Evolutionary conservation across 2,797 vertebrate genomes (phyloP).

Genomic region (Eidolon dupreanum): DNA sequence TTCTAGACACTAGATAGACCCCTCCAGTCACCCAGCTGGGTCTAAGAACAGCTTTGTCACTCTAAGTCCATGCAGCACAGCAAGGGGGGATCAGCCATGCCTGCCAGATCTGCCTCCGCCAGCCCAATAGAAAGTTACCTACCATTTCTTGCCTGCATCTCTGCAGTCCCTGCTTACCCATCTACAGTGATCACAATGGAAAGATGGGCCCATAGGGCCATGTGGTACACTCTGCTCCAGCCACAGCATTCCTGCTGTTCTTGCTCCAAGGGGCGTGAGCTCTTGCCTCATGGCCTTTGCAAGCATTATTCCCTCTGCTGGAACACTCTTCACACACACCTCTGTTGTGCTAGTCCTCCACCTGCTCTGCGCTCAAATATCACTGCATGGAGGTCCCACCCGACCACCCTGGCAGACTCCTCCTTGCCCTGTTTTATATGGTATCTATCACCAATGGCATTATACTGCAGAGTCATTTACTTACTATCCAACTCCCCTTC

Average conservation of each 20-base stretch:
- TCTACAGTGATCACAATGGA: background rate
- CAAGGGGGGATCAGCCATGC: background rate
- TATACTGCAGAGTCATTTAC: background rate
- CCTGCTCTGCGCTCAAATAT: background rate
- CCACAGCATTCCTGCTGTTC: background rate
- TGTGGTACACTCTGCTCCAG: background rate
- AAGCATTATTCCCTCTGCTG: background rate
- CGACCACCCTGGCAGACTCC: background rate
- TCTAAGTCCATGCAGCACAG: background rate
- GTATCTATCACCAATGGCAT: background rate
- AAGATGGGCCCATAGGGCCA: background rate
- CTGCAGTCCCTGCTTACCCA: background rate
- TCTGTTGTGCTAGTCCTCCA: background rate
- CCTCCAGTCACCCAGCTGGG: background rate
- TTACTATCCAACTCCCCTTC: background rate
- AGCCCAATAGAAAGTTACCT: rapidly evolving
- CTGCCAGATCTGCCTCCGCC: background rate
- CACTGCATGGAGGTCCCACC: background rate
- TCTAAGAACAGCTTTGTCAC: background rate
- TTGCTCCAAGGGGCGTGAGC: background rate
- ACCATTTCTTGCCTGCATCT: background rate
- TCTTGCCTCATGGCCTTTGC: background rate
- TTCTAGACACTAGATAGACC: background rate
- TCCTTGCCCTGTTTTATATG: background rate
- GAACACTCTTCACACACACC: background rate